Base-by-base conservation (phyloP, 2,888 invertebrate species). In the Sipha maydis region DNA sequence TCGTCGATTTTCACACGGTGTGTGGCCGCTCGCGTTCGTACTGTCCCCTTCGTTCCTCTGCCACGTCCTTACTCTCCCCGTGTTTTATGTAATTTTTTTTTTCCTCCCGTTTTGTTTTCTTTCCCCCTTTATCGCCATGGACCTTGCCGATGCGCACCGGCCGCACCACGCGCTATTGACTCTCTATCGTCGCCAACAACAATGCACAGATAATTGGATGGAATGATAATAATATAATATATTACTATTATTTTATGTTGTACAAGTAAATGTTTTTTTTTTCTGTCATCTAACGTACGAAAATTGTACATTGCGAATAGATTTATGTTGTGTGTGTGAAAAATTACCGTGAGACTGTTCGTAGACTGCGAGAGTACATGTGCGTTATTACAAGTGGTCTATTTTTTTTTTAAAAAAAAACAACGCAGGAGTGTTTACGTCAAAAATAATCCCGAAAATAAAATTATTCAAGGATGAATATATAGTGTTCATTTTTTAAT, bases 1-100 rank as follows among this genome's bases (percentile, higher is more conserved):
- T 88, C 88, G 31, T 31, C 82, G 80, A 88, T 88, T 88, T 88
- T 88, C 88, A 88, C 88, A 88, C 88, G 88, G 82, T 88, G 85
- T 54, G 34, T 19, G 41, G 17, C 31, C 75, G 48, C 9, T 31
- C 41, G 34, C 75, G 28, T 9, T 14, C 61, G 61, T 61, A 21
- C 61, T 1, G 61, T 8, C 21, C 71, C 41, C 79, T n/a, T 21
- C n/a, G 34, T 31, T n/a, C 73, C 71, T 7, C 69, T 31, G 28
- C 11, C 25, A 3, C 83, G 28, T 71, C 69, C 34, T 34, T 71
- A 76, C 61, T 76, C 76, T 75, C 54, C 17, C 21, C 38, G 38
- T 38, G 9, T 76, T 76, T 25, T 38, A 1, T 76, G 41, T 17
- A n/a, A 8, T 28, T 11, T 9, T 48, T 54, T 67, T 41, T 38